Conservation (phyloP, 2,888 invertebrate genomes). For the Chironomus riparius region DNA sequence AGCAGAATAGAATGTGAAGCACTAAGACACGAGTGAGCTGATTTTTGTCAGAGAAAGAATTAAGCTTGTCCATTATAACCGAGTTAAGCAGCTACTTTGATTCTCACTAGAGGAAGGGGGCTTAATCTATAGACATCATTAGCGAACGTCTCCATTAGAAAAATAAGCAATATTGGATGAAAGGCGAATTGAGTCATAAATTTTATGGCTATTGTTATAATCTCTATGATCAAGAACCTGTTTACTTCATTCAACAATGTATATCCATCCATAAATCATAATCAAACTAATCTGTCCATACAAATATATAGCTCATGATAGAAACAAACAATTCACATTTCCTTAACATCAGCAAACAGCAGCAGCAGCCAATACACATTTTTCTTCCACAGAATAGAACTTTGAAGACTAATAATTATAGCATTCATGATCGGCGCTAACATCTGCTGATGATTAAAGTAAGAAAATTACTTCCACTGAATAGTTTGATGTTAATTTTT, state of each 20-base stretch:
- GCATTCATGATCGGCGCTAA: slow-evolving; percentile 5
- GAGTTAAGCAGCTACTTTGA: too few relatives aligned
- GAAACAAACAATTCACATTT: slow-evolving; percentile 17
- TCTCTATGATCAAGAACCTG: background rate
- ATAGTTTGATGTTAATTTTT: slow-evolving; percentile 19
- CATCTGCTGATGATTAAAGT: slow-evolving; percentile 17
- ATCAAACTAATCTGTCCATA: slow-evolving; percentile 16
- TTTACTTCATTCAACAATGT: background rate
- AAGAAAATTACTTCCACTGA: slow-evolving; percentile 15
- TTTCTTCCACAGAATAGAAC: background rate
- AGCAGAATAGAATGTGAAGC: too few relatives aligned
- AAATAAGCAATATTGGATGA: background rate
- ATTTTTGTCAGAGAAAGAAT: too few relatives aligned
- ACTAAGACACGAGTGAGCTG: too few relatives aligned
- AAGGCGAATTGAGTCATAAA: slow-evolving; percentile 16
- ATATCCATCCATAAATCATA: slow-evolving; percentile 9
- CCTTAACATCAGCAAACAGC: background rate
- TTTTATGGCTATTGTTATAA: background rate
- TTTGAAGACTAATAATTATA: slow-evolving; percentile 17
- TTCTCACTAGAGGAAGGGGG: too few relatives aligned
- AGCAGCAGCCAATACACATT: background rate
- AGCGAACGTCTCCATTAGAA: background rate
- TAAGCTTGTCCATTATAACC: too few relatives aligned
- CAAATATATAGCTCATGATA: background rate
- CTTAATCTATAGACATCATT: too few relatives aligned